A percentile compares a stretch with the other conserved stretches of the same genome.
phyloP scores from a whole-genome alignment of 2,888 invertebrate genomes.

The Drosophila anceps region DNA sequence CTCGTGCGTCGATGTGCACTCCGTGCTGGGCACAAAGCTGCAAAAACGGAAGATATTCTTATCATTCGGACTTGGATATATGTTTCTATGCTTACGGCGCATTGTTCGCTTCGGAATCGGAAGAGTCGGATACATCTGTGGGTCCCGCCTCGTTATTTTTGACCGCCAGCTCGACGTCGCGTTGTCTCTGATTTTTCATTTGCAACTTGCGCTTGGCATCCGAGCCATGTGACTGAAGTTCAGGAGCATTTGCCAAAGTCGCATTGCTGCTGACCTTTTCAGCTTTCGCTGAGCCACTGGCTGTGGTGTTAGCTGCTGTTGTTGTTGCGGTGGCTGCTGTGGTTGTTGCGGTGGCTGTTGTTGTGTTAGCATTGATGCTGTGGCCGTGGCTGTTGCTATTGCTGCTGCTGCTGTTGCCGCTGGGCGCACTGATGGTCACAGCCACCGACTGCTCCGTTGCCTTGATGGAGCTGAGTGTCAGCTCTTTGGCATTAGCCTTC shows the following conservation, averaged over 20 bases:
- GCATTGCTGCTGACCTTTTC: slow-evolving; percentile 37
- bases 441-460: slow-evolving; percentile 72
- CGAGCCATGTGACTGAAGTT: slow-evolving; percentile 35
- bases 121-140: slow-evolving; percentile 92
- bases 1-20: slow-evolving; percentile 90
- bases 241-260: slow-evolving; percentile 24
- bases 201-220: slow-evolving; percentile 82
- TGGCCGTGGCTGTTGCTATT: slow-evolving; percentile 22
- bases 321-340: slow-evolving; percentile 10
- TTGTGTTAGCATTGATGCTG: not conserved
- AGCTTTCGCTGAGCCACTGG: slow-evolving; percentile 21
- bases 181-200: slow-evolving; percentile 79
- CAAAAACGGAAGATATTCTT: not conserved
- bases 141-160: slow-evolving; percentile 86
- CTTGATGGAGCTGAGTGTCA: slow-evolving; percentile 79
- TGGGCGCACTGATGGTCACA: slow-evolving; percentile 43
- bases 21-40: slow-evolving; percentile 85
- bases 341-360: slow-evolving; percentile 15
- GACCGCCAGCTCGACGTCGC: slow-evolving; percentile 78
- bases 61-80: not conserved
- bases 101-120: slow-evolving; percentile 92
- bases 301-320: slow-evolving; percentile 25
- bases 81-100: slow-evolving; percentile 85
- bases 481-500: slow-evolving; percentile 82
- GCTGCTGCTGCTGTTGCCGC: slow-evolving; percentile 26